Evolutionary conservation across 2,113 vertebrate genomes (phyloP), one percentile per base, ranked within the genome.

Genomic region (Corynorhinus townsendii): DNA sequence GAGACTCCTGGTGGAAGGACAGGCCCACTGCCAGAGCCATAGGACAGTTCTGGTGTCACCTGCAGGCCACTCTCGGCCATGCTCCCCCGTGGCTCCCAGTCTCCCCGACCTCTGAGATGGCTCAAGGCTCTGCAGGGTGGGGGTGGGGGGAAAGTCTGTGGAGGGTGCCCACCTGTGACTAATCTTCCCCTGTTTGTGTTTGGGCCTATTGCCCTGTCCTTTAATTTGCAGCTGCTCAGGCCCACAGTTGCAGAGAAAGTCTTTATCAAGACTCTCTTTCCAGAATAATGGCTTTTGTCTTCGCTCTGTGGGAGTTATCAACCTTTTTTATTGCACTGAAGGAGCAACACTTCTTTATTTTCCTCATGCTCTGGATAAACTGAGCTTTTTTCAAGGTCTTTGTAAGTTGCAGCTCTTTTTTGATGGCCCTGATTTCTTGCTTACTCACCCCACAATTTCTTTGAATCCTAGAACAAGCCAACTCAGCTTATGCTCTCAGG

Each of bases 381-480:
- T 3, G 85, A n/a, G 28, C 68, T 91, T 89, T 69, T 91, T 80
- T 80, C 40, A 54, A 47, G 40, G n/a, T 75, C 76, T 92, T 85
- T 94, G 40, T 73, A 73, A 45, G 52, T 33, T 43, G 47, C 77
- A 89, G 79, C 26, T 54, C 71, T 91, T 71, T 84, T 81, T 84
- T 76, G 17, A 95, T 14, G 33, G 49, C 33, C 81, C 52, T 54
- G 17, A 52, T 38, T 86, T 86, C 92, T 80, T 91, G 96, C 92
- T 79, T 38, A 47, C 71, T 89, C 73, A 86, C 64, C 54, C 43
- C 80, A 35, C 89, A 75, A 75, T 94, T 91, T 62, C 86, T 93
- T 93, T 93, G 92, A 90, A 49, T 93, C 62, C 92, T 94, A 26
- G 28, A 94, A 86, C 82, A 77, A 66, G 77, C 82, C 15, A 45